Conservation (phyloP, 2,113 vertebrate species). For the Thunnus maccoyii region DNA sequence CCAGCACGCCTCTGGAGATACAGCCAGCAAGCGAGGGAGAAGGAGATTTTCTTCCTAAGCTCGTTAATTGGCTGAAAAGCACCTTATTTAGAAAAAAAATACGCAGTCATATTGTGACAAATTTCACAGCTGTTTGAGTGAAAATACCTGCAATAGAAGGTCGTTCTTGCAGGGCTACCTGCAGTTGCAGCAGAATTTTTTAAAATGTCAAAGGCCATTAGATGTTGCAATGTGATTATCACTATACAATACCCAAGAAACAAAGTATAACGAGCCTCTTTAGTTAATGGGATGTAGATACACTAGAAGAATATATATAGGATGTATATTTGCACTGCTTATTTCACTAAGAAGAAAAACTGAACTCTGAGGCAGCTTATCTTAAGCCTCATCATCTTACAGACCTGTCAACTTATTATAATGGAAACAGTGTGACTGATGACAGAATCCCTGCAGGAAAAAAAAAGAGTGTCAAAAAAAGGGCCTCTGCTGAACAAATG, state of each 20-base stretch:
- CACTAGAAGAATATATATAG: background rate
- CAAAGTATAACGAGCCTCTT: background rate
- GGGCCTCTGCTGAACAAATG: conserved; percentile 33
- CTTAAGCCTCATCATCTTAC: background rate
- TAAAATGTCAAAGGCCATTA: background rate
- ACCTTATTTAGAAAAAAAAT: background rate
- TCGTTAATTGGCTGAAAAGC: conserved; percentile 2
- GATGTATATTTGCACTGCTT: background rate
- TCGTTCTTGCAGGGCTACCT: background rate
- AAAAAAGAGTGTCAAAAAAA: background rate
- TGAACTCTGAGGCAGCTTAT: background rate
- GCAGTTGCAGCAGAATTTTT: background rate
- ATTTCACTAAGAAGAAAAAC: background rate
- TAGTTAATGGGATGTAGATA: background rate
- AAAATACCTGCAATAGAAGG: conserved; percentile 20
- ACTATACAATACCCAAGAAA: background rate
- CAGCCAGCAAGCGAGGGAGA: conserved; percentile 9
- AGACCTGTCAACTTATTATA: conserved; percentile 15
- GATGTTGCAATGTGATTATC: background rate
- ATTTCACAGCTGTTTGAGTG: conserved; percentile 14
- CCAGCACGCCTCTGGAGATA: conserved; percentile 42
- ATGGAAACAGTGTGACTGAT: conserved; percentile 29
- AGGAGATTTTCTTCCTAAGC: background rate
- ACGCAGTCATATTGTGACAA: conserved; percentile 7
- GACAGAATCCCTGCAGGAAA: background rate